Base-by-base conservation (phyloP, 2,888 invertebrate genomes). In the Caenorhabditis macrosperma region DNA sequence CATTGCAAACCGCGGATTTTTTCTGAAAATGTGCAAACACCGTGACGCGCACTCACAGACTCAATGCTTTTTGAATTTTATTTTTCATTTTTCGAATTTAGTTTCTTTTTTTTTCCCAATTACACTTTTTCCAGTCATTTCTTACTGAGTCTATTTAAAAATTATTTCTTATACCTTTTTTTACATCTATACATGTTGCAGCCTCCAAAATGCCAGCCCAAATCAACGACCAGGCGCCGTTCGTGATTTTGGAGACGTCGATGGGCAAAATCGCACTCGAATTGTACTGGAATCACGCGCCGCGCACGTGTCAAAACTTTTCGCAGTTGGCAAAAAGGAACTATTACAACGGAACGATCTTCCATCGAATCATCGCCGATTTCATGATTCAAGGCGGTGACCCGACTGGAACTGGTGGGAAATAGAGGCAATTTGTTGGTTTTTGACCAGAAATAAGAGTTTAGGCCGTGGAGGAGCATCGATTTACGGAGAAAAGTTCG, bases 231-330 rank as follows among this genome's bases (percentile, higher is more conserved):
- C 78, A 83, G 48, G 59, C 76, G n/a, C 84, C 84, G 9, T 84
- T 61, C 72, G 82, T 84, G 12, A 75, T 79, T 41, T 52, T 84
- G 17, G 82, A 84, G 48, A 84, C 84, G 22, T 82, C 77, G 64
- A 97, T 98, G 96, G 99, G 99, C 0, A 94, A 94, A 88, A 93
- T 99, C 60, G 93, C 94, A 0, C 92, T 98, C 59, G 98, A 99
- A 91, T 93, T 99, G 82, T 99, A 99, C 90, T 99, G 99, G 99
- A 95, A 96, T 91, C 97, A 99, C 91, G 94, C 98, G 0, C 98
- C 98, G n/a, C 94, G 94, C 85, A 97, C 98, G 0, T 99, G 99
- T 87, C 93, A 95, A 89, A 99, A 99, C 91, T 98, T 99, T 92
- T 97, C 97, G 76, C 98, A 99, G 91, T 92, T 99, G 28, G 93